Conservation (phyloP, 37 sponge, comb jelly and placozoan genomes). For the Trichoplax adhaerens region DNA sequence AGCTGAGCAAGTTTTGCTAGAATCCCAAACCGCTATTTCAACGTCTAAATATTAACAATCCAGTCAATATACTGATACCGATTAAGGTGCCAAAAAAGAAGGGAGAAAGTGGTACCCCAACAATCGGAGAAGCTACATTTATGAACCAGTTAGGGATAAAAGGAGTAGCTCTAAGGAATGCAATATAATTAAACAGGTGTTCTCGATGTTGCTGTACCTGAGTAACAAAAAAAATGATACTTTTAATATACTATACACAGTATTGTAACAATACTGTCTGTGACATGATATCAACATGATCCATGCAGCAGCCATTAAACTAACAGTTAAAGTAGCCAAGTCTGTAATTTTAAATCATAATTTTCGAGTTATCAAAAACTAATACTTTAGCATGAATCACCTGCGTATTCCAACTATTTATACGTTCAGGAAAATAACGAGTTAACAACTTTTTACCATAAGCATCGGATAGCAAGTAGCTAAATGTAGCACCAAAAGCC, state of each 20-base stretch:
- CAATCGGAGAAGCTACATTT: slow-evolving; percentile 77
- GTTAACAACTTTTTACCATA: slow-evolving; percentile 39
- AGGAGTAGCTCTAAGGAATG: slow-evolving; percentile 70
- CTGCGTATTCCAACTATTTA: slow-evolving; percentile 40
- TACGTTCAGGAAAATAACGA: slow-evolving; percentile 39
- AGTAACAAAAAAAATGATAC: background rate
- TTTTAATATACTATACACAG: background rate
- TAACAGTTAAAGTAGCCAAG: background rate
- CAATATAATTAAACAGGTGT: slow-evolving; percentile 53
- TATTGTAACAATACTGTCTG: background rate
- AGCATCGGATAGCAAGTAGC: slow-evolving; percentile 62
- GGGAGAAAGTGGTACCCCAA: slow-evolving; percentile 55
- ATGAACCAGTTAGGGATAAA: slow-evolving; percentile 96
- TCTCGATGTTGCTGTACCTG: slow-evolving; percentile 46
- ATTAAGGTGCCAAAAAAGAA: slow-evolving; percentile 81
- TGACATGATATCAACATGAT: background rate
- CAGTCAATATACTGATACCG: slow-evolving; percentile 23
- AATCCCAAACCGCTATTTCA: background rate
- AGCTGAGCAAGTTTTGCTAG: background rate
- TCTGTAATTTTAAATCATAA: background rate
- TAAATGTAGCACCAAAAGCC: slow-evolving; percentile 58
- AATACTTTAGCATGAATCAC: slow-evolving; percentile 3
- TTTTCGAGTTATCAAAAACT: background rate
- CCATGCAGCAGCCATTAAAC: background rate
- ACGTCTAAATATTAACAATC: background rate